Conservation (phyloP, 2,797 vertebrate genomes). For the Austrolebias charrua region DNA sequence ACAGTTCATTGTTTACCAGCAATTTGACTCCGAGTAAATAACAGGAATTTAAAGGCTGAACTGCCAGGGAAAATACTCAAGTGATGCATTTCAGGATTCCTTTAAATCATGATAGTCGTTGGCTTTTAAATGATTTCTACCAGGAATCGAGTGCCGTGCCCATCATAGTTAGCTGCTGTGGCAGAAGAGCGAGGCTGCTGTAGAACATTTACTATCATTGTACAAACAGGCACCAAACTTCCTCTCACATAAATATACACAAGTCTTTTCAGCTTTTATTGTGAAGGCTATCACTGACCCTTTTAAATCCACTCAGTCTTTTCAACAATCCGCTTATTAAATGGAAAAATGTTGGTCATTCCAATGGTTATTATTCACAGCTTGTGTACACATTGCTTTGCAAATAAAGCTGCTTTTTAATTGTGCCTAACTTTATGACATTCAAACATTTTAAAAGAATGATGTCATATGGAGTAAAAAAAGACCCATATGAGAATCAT, state of each 20-base stretch:
- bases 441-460: slow-evolving; percentile 48
- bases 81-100: slow-evolving; percentile 64
- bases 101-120: slow-evolving; percentile 57
- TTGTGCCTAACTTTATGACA: slow-evolving; percentile 9
- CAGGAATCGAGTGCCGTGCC: slow-evolving; percentile 19
- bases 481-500: slow-evolving; percentile 53
- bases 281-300: slow-evolving; percentile 1
- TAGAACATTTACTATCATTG: slow-evolving; percentile 24
- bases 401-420: neutral
- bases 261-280: neutral
- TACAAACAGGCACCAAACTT: slow-evolving; percentile 25
- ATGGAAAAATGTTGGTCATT: slow-evolving; percentile 8
- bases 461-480: slow-evolving; percentile 54
- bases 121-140: slow-evolving; percentile 49
- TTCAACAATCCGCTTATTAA: slow-evolving; percentile 1
- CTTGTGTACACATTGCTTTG: slow-evolving; percentile 1
- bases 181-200: slow-evolving; percentile 31
- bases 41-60: slow-evolving; percentile 57
- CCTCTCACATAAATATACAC: slow-evolving; percentile 35
- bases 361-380: slow-evolving; percentile 11
- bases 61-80: slow-evolving; percentile 49
- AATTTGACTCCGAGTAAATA: slow-evolving; percentile 66
- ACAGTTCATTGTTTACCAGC: slow-evolving; percentile 68
- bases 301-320: neutral
- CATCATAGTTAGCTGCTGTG: slow-evolving; percentile 10